A percentile compares a stretch with the other conserved stretches of the same genome.
These are phyloP conservation scores for Dicrostonyx torquatus DNA, from an alignment of 2,797 vertebrate species.

Conservation along the genomic window DNA sequence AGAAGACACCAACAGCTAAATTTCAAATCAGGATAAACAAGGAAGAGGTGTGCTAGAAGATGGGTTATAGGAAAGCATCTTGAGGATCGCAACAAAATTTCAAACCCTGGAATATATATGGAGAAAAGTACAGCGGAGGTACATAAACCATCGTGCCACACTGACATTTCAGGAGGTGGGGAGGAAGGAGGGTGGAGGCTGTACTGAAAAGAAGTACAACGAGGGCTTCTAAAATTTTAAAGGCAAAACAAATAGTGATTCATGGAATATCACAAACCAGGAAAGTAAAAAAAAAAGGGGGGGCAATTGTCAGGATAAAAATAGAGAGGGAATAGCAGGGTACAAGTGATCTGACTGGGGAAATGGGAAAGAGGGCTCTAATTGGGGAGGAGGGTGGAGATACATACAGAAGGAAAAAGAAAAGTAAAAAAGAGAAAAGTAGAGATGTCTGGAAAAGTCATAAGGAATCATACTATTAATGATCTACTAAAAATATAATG, in stretches of 20 bases:
- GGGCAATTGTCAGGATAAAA: background rate
- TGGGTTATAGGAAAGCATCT: background rate
- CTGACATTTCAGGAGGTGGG: background rate
- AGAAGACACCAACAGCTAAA: background rate
- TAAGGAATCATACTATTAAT: too few species aligned
- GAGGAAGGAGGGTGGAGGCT: background rate
- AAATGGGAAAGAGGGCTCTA: too few species aligned
- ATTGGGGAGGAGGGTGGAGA: too few species aligned
- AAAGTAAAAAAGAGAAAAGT: too few species aligned
- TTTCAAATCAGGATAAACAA: slow-evolving; percentile 16
- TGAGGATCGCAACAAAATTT: slow-evolving; percentile 6
- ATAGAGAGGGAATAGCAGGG: background rate
- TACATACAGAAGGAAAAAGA: too few species aligned
- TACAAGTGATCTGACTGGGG: too few species aligned
- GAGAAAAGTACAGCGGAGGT: background rate
- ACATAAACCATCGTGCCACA: background rate
- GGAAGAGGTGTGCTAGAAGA: background rate
- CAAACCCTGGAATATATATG: background rate
- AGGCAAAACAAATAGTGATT: background rate
- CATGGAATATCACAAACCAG: background rate
- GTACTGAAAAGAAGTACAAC: background rate
- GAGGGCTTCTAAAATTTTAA: background rate
- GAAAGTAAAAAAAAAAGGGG: background rate
- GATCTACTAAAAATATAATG: too few species aligned
- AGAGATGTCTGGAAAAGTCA: too few species aligned